Evolutionary conservation across 2,888 invertebrate genomes (phyloP).

Genomic region (Patella caerulea): DNA sequence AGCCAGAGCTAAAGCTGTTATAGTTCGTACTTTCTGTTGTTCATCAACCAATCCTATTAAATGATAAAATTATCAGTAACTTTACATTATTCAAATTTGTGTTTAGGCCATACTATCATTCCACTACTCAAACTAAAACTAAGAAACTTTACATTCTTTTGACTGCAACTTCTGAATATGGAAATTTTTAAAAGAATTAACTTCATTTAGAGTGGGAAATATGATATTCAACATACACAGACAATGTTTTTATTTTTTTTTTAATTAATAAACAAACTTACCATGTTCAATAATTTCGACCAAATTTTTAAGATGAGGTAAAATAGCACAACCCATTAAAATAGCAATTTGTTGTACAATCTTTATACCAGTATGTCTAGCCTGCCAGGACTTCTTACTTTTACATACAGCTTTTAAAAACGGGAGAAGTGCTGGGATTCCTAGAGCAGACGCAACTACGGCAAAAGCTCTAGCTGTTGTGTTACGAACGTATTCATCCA

Average conservation of each 20-base stretch:
- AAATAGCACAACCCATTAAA: constrained; percentile 98
- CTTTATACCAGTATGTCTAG: constrained; percentile 95
- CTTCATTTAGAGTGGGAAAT: too few relatives aligned
- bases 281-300: constrained; percentile 99
- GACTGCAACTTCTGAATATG: too few relatives aligned
- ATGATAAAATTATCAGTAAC: neutral
- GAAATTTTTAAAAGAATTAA: too few relatives aligned
- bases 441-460: constrained; percentile 99
- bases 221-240: too few relatives aligned
- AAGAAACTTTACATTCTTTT: too few relatives aligned
- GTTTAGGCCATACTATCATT: too few relatives aligned
- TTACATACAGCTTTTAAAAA: constrained; percentile 99
- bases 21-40: constrained; percentile 98
- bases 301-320: constrained; percentile 96
- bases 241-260: too few relatives aligned
- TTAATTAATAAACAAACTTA: constrained; percentile 65
- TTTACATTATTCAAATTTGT: too few relatives aligned
- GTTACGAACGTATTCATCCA: constrained; percentile 99
- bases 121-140: too few relatives aligned
- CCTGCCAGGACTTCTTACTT: constrained; percentile 99
- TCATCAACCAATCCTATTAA: constrained; percentile 90
- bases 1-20: constrained; percentile 97
- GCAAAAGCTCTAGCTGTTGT: constrained; percentile 99
- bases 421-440: constrained; percentile 96
- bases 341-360: constrained; percentile 99